A percentile compares a stretch with the other conserved stretches of the same genome.
phyloP scores from a whole-genome alignment of 2,888 invertebrate genomes.

The Agrilus cyanescens region DNA sequence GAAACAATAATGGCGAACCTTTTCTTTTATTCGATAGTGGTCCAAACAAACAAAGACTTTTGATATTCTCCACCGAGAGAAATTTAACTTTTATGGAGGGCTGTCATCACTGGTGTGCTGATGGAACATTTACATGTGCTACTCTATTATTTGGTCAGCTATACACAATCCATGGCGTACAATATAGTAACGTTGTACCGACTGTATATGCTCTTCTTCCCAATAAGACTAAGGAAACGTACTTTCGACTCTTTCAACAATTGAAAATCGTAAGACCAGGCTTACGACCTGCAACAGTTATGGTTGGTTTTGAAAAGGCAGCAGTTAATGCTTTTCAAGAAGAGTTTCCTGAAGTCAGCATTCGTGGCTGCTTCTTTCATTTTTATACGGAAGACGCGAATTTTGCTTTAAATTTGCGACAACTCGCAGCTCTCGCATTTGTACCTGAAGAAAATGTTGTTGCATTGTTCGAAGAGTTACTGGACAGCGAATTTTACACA shows the following conservation, averaged over 20 bases:
- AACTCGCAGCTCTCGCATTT: too few species aligned
- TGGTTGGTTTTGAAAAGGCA: constrained; percentile 7
- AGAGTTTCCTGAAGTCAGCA: constrained; percentile 4
- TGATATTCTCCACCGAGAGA: not conserved
- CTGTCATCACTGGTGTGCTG: constrained; percentile 12
- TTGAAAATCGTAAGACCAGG: constrained; percentile 4
- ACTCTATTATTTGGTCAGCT: constrained; percentile 12
- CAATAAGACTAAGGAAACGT: constrained; percentile 7
- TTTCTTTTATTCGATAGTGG: constrained; percentile 1
- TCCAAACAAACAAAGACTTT: not conserved
- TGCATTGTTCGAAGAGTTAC: constrained; percentile 6
- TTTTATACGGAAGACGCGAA: constrained; percentile 9
- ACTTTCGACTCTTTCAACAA: constrained; percentile 5
- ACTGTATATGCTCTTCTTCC: constrained; percentile 12
- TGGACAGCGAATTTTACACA: constrained; percentile 2
- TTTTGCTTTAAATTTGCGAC: constrained; percentile 11
- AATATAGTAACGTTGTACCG: constrained; percentile 14
- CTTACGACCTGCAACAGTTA: constrained; percentile 4
- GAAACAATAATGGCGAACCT: constrained; percentile 1
- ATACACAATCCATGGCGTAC: too few species aligned
- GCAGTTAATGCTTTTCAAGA: constrained; percentile 4
- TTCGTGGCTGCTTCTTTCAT: constrained; percentile 11
- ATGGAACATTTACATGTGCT: constrained; percentile 15
- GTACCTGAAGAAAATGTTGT: too few species aligned
- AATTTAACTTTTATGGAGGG: constrained; percentile 1